Evolutionary conservation across 2,797 vertebrate genomes (phyloP).

Genomic region (Spizella passerina): DNA sequence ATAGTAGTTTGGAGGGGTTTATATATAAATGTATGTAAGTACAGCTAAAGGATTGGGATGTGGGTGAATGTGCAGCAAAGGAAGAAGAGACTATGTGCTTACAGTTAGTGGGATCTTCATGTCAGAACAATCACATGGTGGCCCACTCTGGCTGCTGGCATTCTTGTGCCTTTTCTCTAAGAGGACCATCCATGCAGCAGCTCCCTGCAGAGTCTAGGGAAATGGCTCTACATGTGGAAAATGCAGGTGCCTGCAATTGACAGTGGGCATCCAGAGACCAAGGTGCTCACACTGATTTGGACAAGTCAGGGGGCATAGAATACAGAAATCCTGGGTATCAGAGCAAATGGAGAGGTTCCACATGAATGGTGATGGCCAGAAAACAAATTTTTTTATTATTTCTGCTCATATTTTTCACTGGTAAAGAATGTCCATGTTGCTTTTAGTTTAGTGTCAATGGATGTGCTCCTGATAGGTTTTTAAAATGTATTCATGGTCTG

Average conservation of each 20-base stretch:
- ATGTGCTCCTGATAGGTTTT: background rate
- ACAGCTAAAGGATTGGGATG: background rate
- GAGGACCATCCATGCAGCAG: background rate
- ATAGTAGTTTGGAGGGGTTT: background rate
- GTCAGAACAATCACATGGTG: background rate
- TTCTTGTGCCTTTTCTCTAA: background rate
- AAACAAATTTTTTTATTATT: background rate
- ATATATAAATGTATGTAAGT: background rate
- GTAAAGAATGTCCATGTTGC: background rate
- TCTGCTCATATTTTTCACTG: background rate
- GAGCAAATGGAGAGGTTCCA: background rate
- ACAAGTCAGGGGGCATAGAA: background rate
- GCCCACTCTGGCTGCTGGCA: background rate
- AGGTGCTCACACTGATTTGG: background rate
- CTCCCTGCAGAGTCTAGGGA: background rate
- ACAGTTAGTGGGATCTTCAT: background rate
- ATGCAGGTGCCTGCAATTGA: background rate
- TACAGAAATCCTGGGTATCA: background rate
- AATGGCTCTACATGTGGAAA: background rate
- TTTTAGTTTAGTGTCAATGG: background rate
- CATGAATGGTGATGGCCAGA: background rate
- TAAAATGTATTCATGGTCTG: background rate
- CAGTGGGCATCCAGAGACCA: background rate
- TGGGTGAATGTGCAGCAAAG: background rate
- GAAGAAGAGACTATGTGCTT: background rate